Conservation (phyloP, 2,113 vertebrate species). For the Xenopus borealis region DNA sequence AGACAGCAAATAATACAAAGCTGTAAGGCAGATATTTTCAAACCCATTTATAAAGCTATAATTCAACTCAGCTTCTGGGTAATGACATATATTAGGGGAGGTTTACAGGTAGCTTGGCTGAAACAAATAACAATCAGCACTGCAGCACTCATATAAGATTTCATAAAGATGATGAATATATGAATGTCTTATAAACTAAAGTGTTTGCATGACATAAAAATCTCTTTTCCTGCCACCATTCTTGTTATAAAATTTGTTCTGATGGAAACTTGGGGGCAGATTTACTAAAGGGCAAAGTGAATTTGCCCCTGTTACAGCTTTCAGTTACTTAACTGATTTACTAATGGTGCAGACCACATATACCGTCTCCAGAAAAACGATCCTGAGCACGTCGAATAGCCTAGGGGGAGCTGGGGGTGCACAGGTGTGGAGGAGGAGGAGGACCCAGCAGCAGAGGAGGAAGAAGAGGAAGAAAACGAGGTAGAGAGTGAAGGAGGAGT, state of each 20-base stretch:
- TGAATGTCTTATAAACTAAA: conserved; percentile 32
- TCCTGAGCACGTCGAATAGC: too few relatives aligned
- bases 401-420: too few relatives aligned
- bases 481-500: too few relatives aligned
- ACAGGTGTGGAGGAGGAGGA: too few relatives aligned
- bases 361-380: too few relatives aligned
- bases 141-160: conserved; percentile 10
- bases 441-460: too few relatives aligned
- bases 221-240: conserved; percentile 5
- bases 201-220: conserved; percentile 22
- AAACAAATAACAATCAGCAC: conserved; percentile 26
- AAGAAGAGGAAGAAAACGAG: too few relatives aligned
- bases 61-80: conserved; percentile 28
- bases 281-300: too few relatives aligned
- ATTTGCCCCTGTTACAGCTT: too few relatives aligned
- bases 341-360: too few relatives aligned
- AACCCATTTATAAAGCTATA: conserved; percentile 35
- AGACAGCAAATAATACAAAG: conserved; percentile 18
- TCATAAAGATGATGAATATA: conserved; percentile 40
- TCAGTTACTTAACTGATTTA: too few relatives aligned
- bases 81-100: conserved; percentile 33
- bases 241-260: conserved; percentile 22
- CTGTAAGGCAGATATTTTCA: conserved; percentile 26
- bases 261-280: conserved; percentile 19
- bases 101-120: conserved; percentile 29